Base-by-base conservation (phyloP, 2,113 vertebrate species). In the Amphiprion percula region DNA sequence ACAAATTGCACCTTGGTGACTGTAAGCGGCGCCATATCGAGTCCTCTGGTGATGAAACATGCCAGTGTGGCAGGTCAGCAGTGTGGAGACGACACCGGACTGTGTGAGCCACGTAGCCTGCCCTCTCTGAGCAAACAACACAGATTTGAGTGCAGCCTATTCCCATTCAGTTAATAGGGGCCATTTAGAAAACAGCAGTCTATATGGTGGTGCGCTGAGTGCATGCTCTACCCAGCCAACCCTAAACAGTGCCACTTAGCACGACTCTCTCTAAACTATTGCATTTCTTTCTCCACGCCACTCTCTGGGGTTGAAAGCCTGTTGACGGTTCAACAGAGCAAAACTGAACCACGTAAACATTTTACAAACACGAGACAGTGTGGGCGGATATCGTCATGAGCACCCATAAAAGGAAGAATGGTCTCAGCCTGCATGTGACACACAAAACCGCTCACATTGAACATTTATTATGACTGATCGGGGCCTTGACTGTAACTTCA, bases 1-100 rank as follows among this genome's bases (percentile, higher is more conserved):
- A 93, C 92, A 93, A 93, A 94, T 92, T 94, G 93, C 87, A 89
- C 91, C 89, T 91, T 28, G 78, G 93, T 88, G 93, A 85, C 82
- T 68, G 63, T 61, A 79, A 89, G 83, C 75, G 85, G 90, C 86
- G 81, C 90, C 89, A 73, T 80, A 83, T 80, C 84, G 17, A 82
- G 79, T 85, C 80, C 88, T 83, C 68, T 71, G 79, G 79, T 69
- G 84, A 91, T 87, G 84, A 89, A 89, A 80, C 84, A 90, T 79
- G 82, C 68, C 83, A 59, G 84, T 63, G 83, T 87, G 78, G 90
- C 80, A 68, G 87, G 81, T 88, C 85, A 76, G 74, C 62, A 60
- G 68, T 72, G 73, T 75, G 67, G 64, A 79, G 77, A 81, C 63
- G 56, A 86, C 80, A 86, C 76, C 77, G 64, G 91, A 63, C 86